Evolutionary conservation across 1,140 invertebrate species (phyloP), one percentile per base, ranked within the genome.

Genomic region (Drosophila seguyi): DNA sequence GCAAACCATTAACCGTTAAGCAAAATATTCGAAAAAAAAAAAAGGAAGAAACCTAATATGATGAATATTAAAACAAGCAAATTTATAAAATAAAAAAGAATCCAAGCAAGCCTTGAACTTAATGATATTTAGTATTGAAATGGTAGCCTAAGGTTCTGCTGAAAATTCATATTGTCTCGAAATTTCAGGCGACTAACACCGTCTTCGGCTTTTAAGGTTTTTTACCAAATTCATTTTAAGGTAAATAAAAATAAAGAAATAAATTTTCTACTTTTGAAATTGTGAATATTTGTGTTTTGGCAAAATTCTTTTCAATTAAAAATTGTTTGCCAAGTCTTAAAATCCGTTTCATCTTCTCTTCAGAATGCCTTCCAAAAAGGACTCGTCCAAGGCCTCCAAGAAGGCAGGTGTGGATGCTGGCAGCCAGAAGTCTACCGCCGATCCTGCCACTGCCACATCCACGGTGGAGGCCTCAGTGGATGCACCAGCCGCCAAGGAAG

Each of bases 301-400:
- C 6, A 39, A n/a, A n/a, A 39, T 29, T 6, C 5, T 25, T 25
- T 34, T 34, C 3, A n/a, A 41, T 18, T 41, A 10, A 4, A 18
- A 18, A 25, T 47, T 27, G 1, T 27, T 29, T 0, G 4, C 3
- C 10, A 11, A 29, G 16, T 18, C 20, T 10, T n/a, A 4, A 11
- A 34, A 27, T 14, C 10, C 1, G 18, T 8, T 27, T 48, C 8
- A 1, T 18, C 7, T 31, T 14, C 10, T 7, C 13, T 20, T 10
- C 8, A 68, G 27, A 6, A 77, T 77, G 75, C 75, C 75, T 11
- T 22, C 27, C 18, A 74, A 69, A 16, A 77, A 77, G 62, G 68
- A 57, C 5, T 56, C 63, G 1, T 16, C 6, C 63, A 77, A 77
- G 18, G 11, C 13, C 20, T 4, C 45, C 36, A 77, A 77, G 39